Conservation (phyloP, 1,140 invertebrate genomes). For the Pteromalus puparum region DNA sequence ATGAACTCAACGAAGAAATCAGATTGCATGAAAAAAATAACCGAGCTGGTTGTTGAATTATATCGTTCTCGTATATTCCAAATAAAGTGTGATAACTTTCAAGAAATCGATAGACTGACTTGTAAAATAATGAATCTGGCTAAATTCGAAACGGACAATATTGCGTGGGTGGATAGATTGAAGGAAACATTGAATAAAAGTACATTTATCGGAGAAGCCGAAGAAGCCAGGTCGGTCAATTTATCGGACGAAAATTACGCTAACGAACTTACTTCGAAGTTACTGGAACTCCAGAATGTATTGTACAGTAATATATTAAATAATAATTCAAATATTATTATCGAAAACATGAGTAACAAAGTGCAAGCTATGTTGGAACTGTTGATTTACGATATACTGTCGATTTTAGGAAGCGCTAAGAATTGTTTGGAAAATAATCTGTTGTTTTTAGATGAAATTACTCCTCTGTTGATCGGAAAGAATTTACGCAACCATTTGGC, state of each 20-base stretch:
- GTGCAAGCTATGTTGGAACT: slow-evolving; percentile 46
- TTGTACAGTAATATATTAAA: background rate
- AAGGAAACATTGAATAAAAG: slow-evolving; percentile 5
- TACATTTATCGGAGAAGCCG: background rate
- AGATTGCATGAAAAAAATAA: background rate
- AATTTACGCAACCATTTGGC: slow-evolving; percentile 68
- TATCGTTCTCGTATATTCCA: background rate
- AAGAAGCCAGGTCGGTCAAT: background rate
- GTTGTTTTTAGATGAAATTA: slow-evolving; percentile 69
- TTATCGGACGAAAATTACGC: background rate
- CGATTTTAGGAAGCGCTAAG: slow-evolving; percentile 37
- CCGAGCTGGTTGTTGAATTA: background rate
- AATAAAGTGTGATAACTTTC: slow-evolving; percentile 6
- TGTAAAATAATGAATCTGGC: slow-evolving; percentile 22
- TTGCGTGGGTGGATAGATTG: background rate
- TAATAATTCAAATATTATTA: background rate
- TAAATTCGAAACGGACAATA: slow-evolving; percentile 2
- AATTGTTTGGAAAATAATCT: slow-evolving; percentile 71
- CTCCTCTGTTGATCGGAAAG: slow-evolving; percentile 73
- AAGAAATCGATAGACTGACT: slow-evolving; percentile 10
- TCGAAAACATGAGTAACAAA: slow-evolving; percentile 33
- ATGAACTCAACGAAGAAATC: background rate
- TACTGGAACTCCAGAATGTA: slow-evolving; percentile 23
- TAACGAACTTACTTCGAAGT: background rate
- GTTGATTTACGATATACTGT: slow-evolving; percentile 48